Evolutionary conservation across 2,888 invertebrate species (phyloP), one percentile per base, ranked within the genome.

Genomic region (Idaea biselata): DNA sequence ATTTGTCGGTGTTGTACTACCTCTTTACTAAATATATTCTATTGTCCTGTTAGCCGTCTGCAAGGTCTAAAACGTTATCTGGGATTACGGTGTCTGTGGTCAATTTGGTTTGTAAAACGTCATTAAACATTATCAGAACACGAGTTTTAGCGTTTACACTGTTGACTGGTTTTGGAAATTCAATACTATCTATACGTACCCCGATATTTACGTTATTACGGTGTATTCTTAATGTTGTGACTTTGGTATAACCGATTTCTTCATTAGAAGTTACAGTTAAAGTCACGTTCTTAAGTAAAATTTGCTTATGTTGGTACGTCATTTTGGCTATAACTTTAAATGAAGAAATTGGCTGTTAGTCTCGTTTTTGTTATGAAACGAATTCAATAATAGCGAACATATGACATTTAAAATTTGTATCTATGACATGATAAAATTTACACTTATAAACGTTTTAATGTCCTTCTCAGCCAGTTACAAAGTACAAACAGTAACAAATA

Each of bases 61-160:
- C 91, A 82, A 89, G 90, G 86, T 90, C 91, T 72, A 90, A 91
- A 89, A 86, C 91, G 68, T 88, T 90, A 77, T 91, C 91, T 74
- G 92, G 84, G 81, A 91, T 92, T 70, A 92, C 92, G 85, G 92
- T 92, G 86, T 92, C 92, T 79, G 92, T 92, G 84, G 92, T 92
- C 79, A 91, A 91, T 80, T 90, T 92, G 92, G 92, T 92, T 91
- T 87, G 92, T 92, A 92, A 80, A 82, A 61, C 79, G 75, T 83
- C 81, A 7, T 7, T 44, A 8, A 44, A 44, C 8, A 73, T 76
- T 77, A 79, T 74, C 79, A 68, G 70, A 68, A 79, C 80, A 79
- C 76, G 73, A 77, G 69, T 78, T 78, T 80, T 84, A 82, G 79
- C 78, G 78, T 82, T 74, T 68, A 84, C 73, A 74, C 81, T 66